Percentiles rank a stretch among this genome's conserved stretches.
phyloP scores from a whole-genome alignment of 2,113 vertebrate species.

The Plecturocebus donacophilus region DNA sequence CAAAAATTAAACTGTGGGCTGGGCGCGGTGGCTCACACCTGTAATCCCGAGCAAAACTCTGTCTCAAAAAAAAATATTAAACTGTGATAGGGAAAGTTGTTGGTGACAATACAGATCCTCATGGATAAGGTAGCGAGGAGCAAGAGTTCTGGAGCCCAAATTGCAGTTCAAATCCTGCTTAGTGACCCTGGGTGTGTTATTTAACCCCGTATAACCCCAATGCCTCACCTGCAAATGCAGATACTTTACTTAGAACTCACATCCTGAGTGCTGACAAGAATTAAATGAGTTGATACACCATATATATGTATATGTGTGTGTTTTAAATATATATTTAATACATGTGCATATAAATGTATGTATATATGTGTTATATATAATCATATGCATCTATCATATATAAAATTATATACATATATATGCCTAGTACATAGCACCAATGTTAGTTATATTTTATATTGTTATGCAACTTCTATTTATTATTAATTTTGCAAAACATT shows the following conservation, averaged over 20 bases:
- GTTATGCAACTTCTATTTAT: background rate
- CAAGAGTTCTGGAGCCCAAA: background rate
- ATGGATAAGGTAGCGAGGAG: background rate
- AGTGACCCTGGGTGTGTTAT: background rate
- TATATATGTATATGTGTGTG: background rate
- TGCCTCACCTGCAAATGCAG: background rate
- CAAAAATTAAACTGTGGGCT: background rate
- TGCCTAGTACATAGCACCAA: background rate
- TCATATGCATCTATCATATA: background rate
- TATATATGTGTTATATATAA: background rate
- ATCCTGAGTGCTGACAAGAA: background rate
- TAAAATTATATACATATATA: background rate
- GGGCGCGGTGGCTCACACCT: too few relatives aligned
- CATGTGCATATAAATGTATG: background rate
- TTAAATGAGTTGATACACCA: background rate
- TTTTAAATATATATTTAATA: background rate
- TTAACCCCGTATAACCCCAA: background rate
- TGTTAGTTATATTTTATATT: background rate
- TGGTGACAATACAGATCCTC: background rate
- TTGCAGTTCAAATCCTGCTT: background rate
- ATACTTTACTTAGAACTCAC: background rate
- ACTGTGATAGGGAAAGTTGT: background rate
- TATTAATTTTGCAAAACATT: constrained; percentile 17
- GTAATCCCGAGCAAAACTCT: too few relatives aligned
- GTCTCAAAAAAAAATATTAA: background rate